A percentile compares a stretch with the other conserved stretches of the same genome.
phyloP scores from a whole-genome alignment of 2,888 invertebrate genomes.

The Torymus tubicola region DNA sequence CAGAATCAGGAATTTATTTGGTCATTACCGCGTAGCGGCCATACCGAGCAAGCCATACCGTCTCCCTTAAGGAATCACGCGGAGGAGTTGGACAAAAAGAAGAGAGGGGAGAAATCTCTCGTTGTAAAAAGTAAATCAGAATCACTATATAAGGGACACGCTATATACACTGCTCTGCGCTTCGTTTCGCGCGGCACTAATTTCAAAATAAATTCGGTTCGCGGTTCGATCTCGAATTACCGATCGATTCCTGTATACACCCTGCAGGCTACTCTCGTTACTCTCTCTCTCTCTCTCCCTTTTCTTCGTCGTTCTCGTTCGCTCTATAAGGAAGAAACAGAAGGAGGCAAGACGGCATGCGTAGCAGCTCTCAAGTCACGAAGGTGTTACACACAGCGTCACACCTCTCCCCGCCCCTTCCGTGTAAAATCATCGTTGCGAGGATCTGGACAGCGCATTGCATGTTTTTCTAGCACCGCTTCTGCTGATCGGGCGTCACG shows the following conservation, averaged over 20 bases:
- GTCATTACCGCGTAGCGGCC: background rate
- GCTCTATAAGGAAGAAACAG: background rate
- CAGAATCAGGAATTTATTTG: conserved; percentile 34
- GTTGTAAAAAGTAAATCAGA: background rate
- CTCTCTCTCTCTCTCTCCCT: background rate
- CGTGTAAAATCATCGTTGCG: conserved; percentile 34
- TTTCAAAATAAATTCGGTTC: conserved; percentile 54
- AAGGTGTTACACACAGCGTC: conserved; percentile 20
- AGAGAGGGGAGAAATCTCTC: background rate
- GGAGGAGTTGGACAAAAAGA: background rate
- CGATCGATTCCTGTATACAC: conserved; percentile 10
- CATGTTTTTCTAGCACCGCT: too few species aligned
- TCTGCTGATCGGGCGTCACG: conserved; percentile 13
- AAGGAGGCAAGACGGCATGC: background rate
- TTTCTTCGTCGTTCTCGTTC: background rate
- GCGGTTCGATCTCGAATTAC: conserved; percentile 39
- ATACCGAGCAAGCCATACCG: too few species aligned
- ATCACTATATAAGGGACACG: too few species aligned
- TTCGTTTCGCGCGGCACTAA: conserved; percentile 26
- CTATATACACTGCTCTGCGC: too few species aligned
- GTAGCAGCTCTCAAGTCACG: conserved; percentile 26
- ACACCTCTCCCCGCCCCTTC: background rate
- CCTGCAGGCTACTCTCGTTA: conserved; percentile 35
- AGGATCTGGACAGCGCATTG: background rate
- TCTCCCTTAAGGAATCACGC: background rate